Base-by-base conservation (phyloP, 2,113 vertebrate genomes). In the Papio anubis region DNA sequence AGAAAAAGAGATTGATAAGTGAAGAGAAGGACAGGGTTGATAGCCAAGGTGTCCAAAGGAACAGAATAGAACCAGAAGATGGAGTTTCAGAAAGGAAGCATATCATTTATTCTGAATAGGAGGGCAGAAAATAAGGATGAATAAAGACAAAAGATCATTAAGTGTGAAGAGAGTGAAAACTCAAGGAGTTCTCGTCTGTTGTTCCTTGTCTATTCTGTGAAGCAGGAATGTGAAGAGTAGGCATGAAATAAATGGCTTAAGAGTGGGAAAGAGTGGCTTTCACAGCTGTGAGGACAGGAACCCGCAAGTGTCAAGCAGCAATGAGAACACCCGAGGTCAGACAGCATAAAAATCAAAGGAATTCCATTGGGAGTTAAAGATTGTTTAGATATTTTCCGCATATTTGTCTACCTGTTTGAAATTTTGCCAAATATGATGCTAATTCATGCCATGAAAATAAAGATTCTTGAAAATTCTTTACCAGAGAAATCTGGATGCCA, bases 381-480 rank as follows among this genome's bases (percentile, higher is more conserved):
- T 40, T 86, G 76, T 80, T 72, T 50, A 79, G 8, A 12, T 84
- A 35, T 66, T 92, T 8, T 30, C 45, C 92, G 18, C 35, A 55
- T n/a, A 50, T 5, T 57, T 86, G 21, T 92, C 17, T 59, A 91
- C 6, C 64, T 84, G 18, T 25, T 68, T 35, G 38, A 92, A 61
- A 48, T 70, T 93, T 76, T 94, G 30, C 32, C 59, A 68, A 59
- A 20, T 61, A 25, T 45, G 30, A 30, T 80, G 27, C 30, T 59
- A 48, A 81, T 5, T n/a, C 55, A 61, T 38, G 12, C 45, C 14
- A 20, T 72, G 35, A 85, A 78, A 90, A 68, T 66, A 73, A 59
- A 82, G 27, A 75, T 70, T 40, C 30, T 21, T 72, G 16, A 84
- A 38, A 80, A 78, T 78, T 76, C 78, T 81, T 92, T 89, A 79